phyloP scores from a whole-genome alignment of 2,888 invertebrate species.

The Periphyllus acericola region DNA sequence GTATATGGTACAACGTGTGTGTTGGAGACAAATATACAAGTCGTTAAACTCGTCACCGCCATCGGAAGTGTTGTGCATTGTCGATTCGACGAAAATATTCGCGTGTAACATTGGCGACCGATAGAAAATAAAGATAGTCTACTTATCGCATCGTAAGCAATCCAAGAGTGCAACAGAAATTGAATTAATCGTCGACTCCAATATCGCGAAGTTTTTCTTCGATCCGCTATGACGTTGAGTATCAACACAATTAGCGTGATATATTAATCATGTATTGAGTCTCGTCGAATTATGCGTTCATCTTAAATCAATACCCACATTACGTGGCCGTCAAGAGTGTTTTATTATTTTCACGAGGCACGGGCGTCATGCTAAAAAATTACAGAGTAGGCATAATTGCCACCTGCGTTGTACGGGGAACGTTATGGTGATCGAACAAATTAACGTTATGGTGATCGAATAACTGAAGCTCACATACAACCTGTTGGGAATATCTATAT shows the following conservation, averaged over 20 bases:
- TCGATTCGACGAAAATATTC: neutral
- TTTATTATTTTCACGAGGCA: too few relatives aligned
- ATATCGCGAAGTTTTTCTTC: neutral
- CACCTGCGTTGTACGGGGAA: neutral
- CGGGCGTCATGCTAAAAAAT: too few relatives aligned
- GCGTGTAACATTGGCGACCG: neutral
- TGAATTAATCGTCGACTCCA: neutral
- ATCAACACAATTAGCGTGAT: too few relatives aligned
- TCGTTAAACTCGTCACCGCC: neutral
- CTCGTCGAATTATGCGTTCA: too few relatives aligned
- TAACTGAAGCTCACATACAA: neutral
- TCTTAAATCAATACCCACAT: too few relatives aligned
- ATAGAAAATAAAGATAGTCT: constrained; percentile 4
- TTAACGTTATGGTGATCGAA: neutral
- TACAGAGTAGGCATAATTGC: neutral
- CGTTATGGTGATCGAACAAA: neutral
- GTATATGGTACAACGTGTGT: neutral
- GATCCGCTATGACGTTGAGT: neutral
- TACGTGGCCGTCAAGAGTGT: too few relatives aligned
- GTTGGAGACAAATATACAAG: neutral
- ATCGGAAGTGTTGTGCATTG: neutral
- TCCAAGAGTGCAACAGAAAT: too few relatives aligned
- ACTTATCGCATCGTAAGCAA: neutral
- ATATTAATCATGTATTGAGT: too few relatives aligned
- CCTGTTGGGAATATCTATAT: constrained; percentile 15